Evolutionary conservation across 2,797 vertebrate genomes (phyloP).

Genomic region (Loris lydekkerianus): DNA sequence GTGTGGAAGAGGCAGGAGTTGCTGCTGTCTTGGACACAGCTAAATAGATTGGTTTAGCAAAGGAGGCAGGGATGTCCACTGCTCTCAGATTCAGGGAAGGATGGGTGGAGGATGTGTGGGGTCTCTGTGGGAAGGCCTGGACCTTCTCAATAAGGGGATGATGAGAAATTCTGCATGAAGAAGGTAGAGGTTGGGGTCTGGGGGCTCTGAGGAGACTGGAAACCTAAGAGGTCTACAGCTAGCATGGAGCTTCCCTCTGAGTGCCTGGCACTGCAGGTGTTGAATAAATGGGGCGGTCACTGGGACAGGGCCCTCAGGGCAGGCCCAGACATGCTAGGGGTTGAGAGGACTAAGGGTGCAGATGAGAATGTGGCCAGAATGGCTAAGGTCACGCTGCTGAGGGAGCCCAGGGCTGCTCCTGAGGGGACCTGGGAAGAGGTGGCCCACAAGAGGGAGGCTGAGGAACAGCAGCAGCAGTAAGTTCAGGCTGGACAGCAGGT

Average conservation of each 20-base stretch:
- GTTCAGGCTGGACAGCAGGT: too few species aligned
- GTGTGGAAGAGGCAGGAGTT: background rate
- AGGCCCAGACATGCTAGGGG: background rate
- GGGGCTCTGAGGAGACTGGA: background rate
- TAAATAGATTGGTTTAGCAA: background rate
- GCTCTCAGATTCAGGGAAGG: background rate
- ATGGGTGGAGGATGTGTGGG: background rate
- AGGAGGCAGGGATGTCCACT: background rate
- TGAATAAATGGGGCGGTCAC: background rate
- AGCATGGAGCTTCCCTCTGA: background rate
- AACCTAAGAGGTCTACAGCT: background rate
- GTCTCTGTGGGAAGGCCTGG: background rate
- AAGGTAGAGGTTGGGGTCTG: background rate
- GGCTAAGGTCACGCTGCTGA: background rate
- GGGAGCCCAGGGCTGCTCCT: background rate
- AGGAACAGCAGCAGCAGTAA: background rate
- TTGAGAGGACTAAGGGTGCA: background rate
- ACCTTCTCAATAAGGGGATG: background rate
- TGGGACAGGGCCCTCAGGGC: background rate
- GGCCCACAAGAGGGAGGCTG: too few species aligned
- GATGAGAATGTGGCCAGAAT: background rate
- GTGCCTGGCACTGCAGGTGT: background rate
- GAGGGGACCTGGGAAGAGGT: background rate
- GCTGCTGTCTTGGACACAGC: background rate
- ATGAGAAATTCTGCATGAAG: constrained; percentile 6